phyloP scores from a whole-genome alignment of 2,888 invertebrate genomes.

The Oscheius sp. region DNA sequence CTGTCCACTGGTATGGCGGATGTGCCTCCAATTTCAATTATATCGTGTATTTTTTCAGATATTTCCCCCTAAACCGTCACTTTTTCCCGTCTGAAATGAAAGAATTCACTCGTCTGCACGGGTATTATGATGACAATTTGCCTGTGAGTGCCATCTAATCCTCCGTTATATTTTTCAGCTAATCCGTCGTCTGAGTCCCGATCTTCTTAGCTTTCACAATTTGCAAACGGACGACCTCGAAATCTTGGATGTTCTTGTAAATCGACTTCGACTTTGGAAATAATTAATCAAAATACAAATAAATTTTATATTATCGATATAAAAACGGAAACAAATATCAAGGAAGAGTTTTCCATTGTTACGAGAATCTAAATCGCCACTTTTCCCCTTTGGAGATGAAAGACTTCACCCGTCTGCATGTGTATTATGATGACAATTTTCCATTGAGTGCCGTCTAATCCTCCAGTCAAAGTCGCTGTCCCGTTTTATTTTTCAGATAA shows the following conservation, averaged over 20 bases:
- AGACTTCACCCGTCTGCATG: slow-evolving; percentile 3
- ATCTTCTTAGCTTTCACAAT: slow-evolving; percentile 23
- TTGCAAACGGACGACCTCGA: slow-evolving; percentile 22
- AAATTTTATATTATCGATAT: neutral
- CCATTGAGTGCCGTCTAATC: slow-evolving; percentile 1
- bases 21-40: no score
- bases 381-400: slow-evolving; percentile 20
- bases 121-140: slow-evolving; percentile 23
- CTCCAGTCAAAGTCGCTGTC: neutral
- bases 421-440: slow-evolving; percentile 21
- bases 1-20: no score
- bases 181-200: slow-evolving; percentile 18
- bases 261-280: slow-evolving; percentile 17
- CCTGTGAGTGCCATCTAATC: slow-evolving; percentile 3
- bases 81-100: slow-evolving; percentile 22
- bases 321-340: neutral
- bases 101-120: slow-evolving; percentile 3
- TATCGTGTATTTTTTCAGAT: slow-evolving; percentile 2
- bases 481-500: slow-evolving; percentile 26
- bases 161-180: slow-evolving; percentile 15
- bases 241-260: slow-evolving; percentile 17
- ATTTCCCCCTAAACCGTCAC: slow-evolving; percentile 28
- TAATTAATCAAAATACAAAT: neutral
- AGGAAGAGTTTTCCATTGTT: neutral
- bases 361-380: slow-evolving; percentile 22